Conservation (phyloP, 2,797 vertebrate genomes). For the Gambelia wislizenii region DNA sequence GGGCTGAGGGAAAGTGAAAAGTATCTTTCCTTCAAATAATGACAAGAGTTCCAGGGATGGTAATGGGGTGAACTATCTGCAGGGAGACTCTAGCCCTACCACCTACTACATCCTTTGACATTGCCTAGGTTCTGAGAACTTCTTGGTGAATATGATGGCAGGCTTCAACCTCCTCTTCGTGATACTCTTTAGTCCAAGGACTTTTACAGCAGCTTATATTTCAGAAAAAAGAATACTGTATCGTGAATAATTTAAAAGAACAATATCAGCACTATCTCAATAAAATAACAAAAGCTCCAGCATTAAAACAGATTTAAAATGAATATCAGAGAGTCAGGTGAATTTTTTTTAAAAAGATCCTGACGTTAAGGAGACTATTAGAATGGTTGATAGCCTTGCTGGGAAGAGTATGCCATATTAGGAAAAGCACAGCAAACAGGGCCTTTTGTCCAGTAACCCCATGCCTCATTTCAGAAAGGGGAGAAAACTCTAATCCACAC, state of each 20-base stretch:
- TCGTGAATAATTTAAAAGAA: background rate
- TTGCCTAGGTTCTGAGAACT: background rate
- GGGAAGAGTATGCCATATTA: background rate
- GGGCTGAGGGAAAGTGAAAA: background rate
- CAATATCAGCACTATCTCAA: background rate
- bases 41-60: too few species aligned
- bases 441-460: background rate
- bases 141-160: too few species aligned
- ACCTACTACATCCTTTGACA: background rate
- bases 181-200: background rate
- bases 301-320: background rate
- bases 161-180: background rate
- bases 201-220: background rate
- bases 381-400: background rate
- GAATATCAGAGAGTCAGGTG: background rate
- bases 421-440: background rate
- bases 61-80: background rate
- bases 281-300: background rate
- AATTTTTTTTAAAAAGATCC: background rate
- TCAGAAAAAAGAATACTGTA: background rate
- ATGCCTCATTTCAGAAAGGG: background rate
- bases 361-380: background rate
- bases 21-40: background rate
- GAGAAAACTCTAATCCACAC: too few species aligned
- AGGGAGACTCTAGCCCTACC: background rate